phyloP scores from a whole-genome alignment of 2,888 invertebrate genomes.

The Pachycephus smyrnensis region DNA sequence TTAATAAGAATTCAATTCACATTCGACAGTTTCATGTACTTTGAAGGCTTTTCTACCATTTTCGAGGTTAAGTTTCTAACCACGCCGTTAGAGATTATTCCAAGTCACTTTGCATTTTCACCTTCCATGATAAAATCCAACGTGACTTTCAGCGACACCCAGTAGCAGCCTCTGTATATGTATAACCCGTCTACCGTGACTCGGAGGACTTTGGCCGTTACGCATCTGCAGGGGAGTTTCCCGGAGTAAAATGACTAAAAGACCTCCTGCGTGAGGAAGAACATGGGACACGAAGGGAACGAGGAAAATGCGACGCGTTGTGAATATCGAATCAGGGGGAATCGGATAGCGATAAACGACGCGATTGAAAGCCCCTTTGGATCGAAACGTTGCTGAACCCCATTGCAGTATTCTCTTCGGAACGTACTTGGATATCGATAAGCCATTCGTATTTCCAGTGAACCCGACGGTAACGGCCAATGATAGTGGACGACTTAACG shows the following conservation, averaged over 20 bases:
- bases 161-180: not conserved
- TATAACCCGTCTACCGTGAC: not conserved
- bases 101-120: conserved; percentile 2
- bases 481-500: conserved; percentile 42
- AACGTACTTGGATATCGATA: conserved; percentile 43
- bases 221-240: conserved; percentile 9
- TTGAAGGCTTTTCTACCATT: not conserved
- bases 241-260: conserved; percentile 5
- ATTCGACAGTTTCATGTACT: not conserved
- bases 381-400: conserved; percentile 16
- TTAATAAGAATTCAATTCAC: not conserved
- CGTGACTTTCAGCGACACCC: not conserved
- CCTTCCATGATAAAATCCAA: not conserved
- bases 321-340: conserved; percentile 28
- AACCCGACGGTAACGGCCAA: conserved; percentile 30
- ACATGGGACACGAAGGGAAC: conserved; percentile 12
- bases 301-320: conserved; percentile 21
- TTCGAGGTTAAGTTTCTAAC: not conserved
- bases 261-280: conserved; percentile 11
- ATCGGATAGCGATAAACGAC: conserved; percentile 30
- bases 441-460: conserved; percentile 45
- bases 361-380: conserved; percentile 23
- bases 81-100: not conserved
- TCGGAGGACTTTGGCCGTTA: not conserved
- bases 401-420: not conserved